A percentile compares a stretch with the other conserved stretches of the same genome.
phyloP scores from a whole-genome alignment of 64 coral and sea anemone genomes.

The Anthopleura sola region DNA sequence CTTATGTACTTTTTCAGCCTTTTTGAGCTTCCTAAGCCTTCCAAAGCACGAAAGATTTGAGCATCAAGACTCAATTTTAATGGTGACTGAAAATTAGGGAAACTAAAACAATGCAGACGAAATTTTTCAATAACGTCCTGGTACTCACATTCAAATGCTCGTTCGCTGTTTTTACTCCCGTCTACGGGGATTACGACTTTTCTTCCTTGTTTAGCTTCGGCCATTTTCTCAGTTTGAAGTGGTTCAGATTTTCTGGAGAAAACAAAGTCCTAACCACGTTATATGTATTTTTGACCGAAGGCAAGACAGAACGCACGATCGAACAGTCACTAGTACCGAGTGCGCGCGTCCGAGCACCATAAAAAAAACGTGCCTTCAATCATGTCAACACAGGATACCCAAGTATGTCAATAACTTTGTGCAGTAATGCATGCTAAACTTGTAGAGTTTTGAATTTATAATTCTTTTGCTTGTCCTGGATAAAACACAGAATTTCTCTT shows the following conservation, averaged over 20 bases:
- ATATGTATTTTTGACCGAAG: not conserved
- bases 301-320: not conserved
- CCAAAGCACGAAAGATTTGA: not conserved
- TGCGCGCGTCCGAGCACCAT: not conserved
- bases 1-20: not conserved
- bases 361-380: not conserved
- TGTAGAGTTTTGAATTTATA: too few relatives aligned
- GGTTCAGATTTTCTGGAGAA: not conserved
- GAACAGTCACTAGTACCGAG: not conserved
- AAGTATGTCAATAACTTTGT: not conserved
- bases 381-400: not conserved
- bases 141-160: constrained; percentile 80
- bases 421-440: not conserved
- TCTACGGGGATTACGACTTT: constrained; percentile 64
- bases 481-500: too few relatives aligned
- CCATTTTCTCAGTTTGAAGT: not conserved
- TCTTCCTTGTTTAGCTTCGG: constrained; percentile 24
- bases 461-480: too few relatives aligned
- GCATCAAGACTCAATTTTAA: not conserved
- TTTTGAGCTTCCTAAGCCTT: not conserved
- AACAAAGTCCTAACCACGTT: not conserved
- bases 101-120: not conserved
- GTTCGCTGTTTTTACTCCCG: constrained; percentile 65
- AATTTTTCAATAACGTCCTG: not conserved
- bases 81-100: not conserved